Conservation (phyloP, 1,140 invertebrate genomes). For the Apis florea region DNA sequence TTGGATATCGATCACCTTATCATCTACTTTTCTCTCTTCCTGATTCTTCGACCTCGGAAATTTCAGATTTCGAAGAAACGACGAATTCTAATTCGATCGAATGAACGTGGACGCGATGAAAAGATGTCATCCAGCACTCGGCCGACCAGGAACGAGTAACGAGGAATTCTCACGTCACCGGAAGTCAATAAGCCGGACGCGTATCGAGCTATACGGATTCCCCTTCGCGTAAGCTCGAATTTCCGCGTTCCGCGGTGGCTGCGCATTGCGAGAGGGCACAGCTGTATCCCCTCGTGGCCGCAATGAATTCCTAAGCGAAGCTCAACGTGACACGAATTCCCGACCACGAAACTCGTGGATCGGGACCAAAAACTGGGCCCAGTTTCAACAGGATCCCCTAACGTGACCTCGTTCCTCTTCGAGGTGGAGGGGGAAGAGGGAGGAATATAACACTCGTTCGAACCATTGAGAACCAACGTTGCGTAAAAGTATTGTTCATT, state of each 20-base stretch:
- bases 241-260: slow-evolving; percentile 56
- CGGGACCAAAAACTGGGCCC: slow-evolving; percentile 24
- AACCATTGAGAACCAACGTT: too few species aligned
- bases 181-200: slow-evolving; percentile 62
- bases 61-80: too few species aligned
- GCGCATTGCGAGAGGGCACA: slow-evolving; percentile 40
- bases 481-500: too few species aligned
- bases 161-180: slow-evolving; percentile 49
- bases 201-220: slow-evolving; percentile 44
- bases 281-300: slow-evolving; percentile 48
- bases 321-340: slow-evolving; percentile 34
- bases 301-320: slow-evolving; percentile 41
- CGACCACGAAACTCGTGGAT: background rate
- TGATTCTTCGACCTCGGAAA: too few species aligned
- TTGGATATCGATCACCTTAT: too few species aligned
- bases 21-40: too few species aligned
- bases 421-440: background rate
- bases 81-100: too few species aligned
- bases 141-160: slow-evolving; percentile 26
- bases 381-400: background rate
- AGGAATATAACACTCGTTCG: too few species aligned
- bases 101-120: too few species aligned
- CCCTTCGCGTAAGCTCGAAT: slow-evolving; percentile 57
- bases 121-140: too few species aligned
- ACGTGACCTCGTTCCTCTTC: background rate